phyloP scores from a whole-genome alignment of 2,797 vertebrate species.

The Onychomys leucogaster region DNA sequence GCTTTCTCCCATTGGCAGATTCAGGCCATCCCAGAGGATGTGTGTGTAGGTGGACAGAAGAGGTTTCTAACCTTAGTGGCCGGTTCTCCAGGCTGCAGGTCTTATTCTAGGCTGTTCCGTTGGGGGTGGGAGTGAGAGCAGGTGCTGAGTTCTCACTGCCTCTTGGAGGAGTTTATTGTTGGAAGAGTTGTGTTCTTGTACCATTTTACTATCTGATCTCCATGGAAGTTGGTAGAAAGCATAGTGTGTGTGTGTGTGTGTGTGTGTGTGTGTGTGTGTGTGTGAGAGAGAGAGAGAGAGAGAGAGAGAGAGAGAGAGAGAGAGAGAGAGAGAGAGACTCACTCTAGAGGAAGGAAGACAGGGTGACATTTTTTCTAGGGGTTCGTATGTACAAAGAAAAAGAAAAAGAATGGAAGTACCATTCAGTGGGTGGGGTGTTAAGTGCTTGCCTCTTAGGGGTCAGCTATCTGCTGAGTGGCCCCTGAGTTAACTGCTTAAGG shows the following conservation, averaged over 20 bases:
- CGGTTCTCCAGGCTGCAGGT: conserved; percentile 36
- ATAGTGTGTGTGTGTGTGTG: not conserved
- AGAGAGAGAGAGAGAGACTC: too few relatives aligned
- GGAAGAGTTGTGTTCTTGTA: conserved; percentile 34
- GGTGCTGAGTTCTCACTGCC: conserved; percentile 17
- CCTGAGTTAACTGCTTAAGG: conserved; percentile 35
- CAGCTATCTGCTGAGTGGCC: not conserved
- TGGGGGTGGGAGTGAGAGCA: not conserved
- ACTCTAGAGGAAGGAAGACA: not conserved
- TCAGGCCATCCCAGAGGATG: not conserved
- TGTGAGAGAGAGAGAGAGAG: too few relatives aligned
- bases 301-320: too few relatives aligned
- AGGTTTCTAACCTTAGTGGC: conserved; percentile 5
- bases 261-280: not conserved
- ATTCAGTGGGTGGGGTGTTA: not conserved
- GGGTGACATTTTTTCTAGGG: not conserved
- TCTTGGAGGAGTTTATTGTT: not conserved
- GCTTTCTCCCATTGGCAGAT: not conserved
- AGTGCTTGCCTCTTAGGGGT: conserved; percentile 15
- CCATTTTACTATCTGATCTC: conserved; percentile 2
- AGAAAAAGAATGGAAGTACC: not conserved
- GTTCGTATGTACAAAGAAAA: not conserved
- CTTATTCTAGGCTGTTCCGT: conserved; percentile 11
- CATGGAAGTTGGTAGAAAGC: conserved; percentile 19
- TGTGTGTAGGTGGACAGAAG: not conserved